Evolutionary conservation across 2,113 vertebrate genomes (phyloP).

Genomic region (Mustela lutreola): DNA sequence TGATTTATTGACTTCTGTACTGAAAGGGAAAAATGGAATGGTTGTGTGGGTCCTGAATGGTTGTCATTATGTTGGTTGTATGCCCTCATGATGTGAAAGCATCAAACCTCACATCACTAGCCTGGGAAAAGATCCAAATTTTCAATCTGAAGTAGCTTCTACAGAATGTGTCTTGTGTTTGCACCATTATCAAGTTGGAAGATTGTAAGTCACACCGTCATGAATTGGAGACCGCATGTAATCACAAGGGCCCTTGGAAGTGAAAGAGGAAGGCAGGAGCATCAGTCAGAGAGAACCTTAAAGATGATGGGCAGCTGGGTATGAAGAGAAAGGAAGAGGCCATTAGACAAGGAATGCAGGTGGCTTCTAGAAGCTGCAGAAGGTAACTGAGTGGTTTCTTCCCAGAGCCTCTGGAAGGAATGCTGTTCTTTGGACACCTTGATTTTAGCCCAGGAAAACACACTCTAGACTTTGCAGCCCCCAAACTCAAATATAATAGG

Average conservation of each 20-base stretch:
- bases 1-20: background rate
- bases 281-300: background rate
- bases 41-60: background rate
- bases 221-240: background rate
- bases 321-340: background rate
- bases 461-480: background rate
- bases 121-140: background rate
- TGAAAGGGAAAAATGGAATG: background rate
- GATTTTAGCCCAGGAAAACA: background rate
- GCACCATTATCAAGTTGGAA: background rate
- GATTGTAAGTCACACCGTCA: background rate
- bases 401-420: background rate
- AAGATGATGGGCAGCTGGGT: background rate
- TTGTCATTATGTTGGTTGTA: background rate
- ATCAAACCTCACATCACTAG: background rate
- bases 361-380: background rate
- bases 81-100: background rate
- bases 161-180: background rate
- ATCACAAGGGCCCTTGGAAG: background rate
- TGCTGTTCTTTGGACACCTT: background rate
- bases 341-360: background rate
- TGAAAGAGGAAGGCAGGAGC: background rate
- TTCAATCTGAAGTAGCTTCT: background rate
- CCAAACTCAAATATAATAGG: background rate
- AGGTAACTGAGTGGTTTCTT: background rate